Percentiles rank a stretch among this genome's conserved stretches.
Evolutionary conservation across 2,888 invertebrate genomes (phyloP).

Genomic region (Calliopum simillimum): DNA sequence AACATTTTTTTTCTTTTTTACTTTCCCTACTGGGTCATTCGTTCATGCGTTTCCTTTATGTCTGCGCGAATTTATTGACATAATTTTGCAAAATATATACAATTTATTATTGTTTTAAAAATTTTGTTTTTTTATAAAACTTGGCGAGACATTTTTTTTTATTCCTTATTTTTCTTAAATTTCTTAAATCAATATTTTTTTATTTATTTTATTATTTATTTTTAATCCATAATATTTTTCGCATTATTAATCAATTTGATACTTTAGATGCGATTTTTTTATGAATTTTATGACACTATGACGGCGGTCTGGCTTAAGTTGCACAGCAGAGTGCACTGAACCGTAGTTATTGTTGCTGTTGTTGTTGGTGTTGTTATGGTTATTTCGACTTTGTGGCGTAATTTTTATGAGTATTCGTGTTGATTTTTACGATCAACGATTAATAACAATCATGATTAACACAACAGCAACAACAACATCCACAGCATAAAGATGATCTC

Average conservation of each 20-base stretch:
- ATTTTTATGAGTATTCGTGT: conserved; percentile 2
- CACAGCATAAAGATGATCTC: neutral
- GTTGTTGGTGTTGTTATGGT: neutral
- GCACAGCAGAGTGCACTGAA: conserved; percentile 29
- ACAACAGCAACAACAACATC: neutral
- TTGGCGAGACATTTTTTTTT: conserved; percentile 7
- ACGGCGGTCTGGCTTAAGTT: neutral
- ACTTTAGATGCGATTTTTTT: conserved; percentile 27
- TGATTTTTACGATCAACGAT: conserved; percentile 26
- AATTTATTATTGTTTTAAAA: neutral
- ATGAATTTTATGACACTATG: conserved; percentile 7
- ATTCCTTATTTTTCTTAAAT: neutral
- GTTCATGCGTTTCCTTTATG: too few species aligned
- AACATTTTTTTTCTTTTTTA: too few species aligned
- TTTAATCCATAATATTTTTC: conserved; percentile 14
- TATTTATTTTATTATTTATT: neutral
- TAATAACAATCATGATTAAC: neutral
- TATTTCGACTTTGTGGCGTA: neutral
- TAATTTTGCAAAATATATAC: neutral
- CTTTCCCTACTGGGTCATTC: too few species aligned
- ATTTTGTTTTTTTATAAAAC: neutral
- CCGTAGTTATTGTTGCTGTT: conserved; percentile 12
- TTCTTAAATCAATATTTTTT: neutral
- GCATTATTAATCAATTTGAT: conserved; percentile 37
- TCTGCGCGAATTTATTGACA: too few species aligned